These are phyloP conservation scores for Teleiodes luculella DNA, from an alignment of 2,888 invertebrate genomes.

Conservation along the genomic window DNA sequence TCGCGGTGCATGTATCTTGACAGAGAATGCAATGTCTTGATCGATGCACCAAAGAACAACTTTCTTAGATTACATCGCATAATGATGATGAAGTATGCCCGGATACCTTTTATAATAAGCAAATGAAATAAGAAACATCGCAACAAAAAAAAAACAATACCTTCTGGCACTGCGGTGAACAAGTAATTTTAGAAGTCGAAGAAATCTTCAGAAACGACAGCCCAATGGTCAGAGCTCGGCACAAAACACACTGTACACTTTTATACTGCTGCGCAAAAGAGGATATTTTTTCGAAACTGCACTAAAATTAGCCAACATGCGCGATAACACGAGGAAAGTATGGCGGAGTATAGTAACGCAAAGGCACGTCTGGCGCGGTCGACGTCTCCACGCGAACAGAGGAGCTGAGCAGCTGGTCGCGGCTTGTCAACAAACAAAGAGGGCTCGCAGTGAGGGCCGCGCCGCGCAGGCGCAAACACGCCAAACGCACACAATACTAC, in stretches of 20 bases:
- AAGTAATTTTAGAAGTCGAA: constrained; percentile 58
- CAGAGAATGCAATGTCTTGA: not conserved
- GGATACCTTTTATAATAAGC: not conserved
- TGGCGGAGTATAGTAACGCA: constrained; percentile 35
- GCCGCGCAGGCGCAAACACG: constrained; percentile 61
- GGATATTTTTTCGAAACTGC: constrained; percentile 48
- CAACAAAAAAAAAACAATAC: constrained; percentile 52
- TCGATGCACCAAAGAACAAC: not conserved
- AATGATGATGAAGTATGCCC: not conserved
- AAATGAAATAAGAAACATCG: constrained; percentile 23
- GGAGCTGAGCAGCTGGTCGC: constrained; percentile 34
- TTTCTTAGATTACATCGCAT: not conserved
- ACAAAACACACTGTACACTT: constrained; percentile 53
- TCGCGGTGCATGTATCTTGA: not conserved
- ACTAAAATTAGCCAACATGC: constrained; percentile 63
- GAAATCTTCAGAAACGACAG: constrained; percentile 46
- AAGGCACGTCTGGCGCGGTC: constrained; percentile 45
- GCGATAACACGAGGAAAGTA: constrained; percentile 51
- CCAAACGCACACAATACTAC: constrained; percentile 51
- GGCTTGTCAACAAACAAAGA: constrained; percentile 78
- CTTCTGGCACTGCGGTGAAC: constrained; percentile 61
- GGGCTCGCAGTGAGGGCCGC: constrained; percentile 52
- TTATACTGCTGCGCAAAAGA: constrained; percentile 53
- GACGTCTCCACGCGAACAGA: constrained; percentile 49
- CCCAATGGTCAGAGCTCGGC: constrained; percentile 35